Conservation (phyloP, 2,797 vertebrate species). For the Lacerta bilineata region DNA sequence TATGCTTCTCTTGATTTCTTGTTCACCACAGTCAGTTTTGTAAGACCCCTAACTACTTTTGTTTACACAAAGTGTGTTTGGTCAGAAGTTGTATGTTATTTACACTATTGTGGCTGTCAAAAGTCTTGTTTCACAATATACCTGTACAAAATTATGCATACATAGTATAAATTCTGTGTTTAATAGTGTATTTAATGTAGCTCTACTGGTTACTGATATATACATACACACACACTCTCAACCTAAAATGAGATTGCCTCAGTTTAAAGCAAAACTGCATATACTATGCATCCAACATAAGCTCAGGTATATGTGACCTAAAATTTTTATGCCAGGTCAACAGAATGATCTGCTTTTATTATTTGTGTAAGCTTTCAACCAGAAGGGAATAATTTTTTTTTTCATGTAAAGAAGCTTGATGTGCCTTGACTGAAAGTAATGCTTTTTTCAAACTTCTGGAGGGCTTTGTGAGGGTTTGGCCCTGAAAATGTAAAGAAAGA, state of each 20-base stretch:
- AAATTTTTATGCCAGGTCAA: not conserved
- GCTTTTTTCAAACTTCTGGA: not conserved
- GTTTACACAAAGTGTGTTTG: not conserved
- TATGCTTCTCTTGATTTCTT: not conserved
- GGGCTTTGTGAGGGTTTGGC: no score
- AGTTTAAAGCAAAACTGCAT: not conserved
- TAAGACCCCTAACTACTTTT: not conserved
- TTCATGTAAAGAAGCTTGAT: no score
- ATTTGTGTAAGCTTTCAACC: not conserved
- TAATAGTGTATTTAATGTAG: no score
- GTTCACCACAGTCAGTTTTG: not conserved
- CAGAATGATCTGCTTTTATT: not conserved
- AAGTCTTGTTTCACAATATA: not conserved
- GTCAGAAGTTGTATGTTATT: not conserved
- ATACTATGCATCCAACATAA: not conserved
- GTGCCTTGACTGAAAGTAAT: not conserved
- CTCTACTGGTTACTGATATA: no score
- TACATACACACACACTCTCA: no score
- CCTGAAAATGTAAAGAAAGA: no score
- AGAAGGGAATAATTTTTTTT: conserved; percentile 2
- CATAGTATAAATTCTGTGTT: no score
- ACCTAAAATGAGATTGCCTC: not conserved
- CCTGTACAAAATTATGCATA: not conserved
- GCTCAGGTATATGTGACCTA: not conserved
- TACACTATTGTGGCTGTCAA: not conserved